These are phyloP conservation scores for Sinocyclocheilus rhinocerous DNA, from an alignment of 2,113 vertebrate genomes.

Conservation along the genomic window DNA sequence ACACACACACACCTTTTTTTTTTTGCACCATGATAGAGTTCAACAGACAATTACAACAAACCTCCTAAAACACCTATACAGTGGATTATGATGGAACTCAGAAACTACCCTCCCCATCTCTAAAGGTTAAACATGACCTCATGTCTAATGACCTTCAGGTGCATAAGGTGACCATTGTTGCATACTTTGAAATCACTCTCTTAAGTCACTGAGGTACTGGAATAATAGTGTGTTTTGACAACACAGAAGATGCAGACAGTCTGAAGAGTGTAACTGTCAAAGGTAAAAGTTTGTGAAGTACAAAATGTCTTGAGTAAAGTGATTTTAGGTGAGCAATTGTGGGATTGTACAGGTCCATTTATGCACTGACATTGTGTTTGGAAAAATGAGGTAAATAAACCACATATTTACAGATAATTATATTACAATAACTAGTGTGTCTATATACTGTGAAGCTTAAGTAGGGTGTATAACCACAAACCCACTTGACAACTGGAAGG, in stretches of 20 bases:
- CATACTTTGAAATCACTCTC: background rate
- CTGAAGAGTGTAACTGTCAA: background rate
- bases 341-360: background rate
- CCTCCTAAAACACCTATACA: background rate
- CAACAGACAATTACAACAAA: background rate
- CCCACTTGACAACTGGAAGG: slow-evolving; percentile 32
- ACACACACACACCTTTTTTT: background rate
- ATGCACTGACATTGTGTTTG: background rate
- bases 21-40: background rate
- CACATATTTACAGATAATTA: background rate
- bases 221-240: background rate
- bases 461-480: background rate
- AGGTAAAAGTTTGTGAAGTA: background rate
- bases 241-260: background rate
- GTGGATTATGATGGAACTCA: background rate
- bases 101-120: background rate
- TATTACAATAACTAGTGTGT: background rate
- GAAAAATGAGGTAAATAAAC: background rate
- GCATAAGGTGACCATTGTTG: background rate
- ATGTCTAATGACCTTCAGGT: slow-evolving; percentile 28
- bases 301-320: background rate
- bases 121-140: slow-evolving; percentile 42
- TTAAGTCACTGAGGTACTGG: too few relatives aligned
- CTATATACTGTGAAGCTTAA: background rate
- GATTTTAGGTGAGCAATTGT: background rate